A percentile compares a stretch with the other conserved stretches of the same genome.
These are phyloP conservation scores for Ploceus nigricollis DNA, from an alignment of 2,113 vertebrate genomes.

Conservation along the genomic window DNA sequence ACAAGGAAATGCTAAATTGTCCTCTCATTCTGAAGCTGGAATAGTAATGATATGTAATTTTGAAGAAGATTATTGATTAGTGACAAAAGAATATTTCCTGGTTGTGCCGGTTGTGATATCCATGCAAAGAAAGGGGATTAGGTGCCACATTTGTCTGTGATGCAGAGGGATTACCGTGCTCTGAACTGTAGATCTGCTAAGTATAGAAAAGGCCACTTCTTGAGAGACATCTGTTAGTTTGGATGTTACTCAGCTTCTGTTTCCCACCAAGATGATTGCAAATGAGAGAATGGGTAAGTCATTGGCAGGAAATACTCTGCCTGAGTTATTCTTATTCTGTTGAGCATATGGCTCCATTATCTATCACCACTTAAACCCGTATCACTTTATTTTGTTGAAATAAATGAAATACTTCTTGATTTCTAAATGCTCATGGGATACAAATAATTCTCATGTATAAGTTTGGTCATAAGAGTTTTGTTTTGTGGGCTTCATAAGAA, in stretches of 20 bases:
- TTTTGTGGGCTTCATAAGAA: neutral
- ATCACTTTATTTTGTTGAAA: neutral
- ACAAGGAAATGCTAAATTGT: neutral
- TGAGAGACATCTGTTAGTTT: constrained; percentile 8
- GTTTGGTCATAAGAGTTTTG: neutral
- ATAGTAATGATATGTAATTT: neutral
- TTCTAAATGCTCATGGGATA: neutral
- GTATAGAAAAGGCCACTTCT: neutral
- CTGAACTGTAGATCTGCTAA: neutral
- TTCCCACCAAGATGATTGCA: neutral
- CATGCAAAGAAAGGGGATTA: neutral
- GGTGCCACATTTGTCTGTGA: neutral
- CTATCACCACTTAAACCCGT: neutral
- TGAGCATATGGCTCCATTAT: neutral
- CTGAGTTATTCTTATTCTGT: neutral
- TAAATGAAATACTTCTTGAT: neutral
- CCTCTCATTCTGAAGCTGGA: neutral
- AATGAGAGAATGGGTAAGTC: neutral
- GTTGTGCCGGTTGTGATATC: neutral
- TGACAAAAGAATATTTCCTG: neutral
- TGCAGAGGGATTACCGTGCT: neutral
- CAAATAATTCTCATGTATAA: neutral
- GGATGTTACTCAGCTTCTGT: neutral
- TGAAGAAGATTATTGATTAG: neutral
- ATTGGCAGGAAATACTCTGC: neutral